phyloP scores from a whole-genome alignment of 2,113 vertebrate species.

The Thermophis baileyi region DNA sequence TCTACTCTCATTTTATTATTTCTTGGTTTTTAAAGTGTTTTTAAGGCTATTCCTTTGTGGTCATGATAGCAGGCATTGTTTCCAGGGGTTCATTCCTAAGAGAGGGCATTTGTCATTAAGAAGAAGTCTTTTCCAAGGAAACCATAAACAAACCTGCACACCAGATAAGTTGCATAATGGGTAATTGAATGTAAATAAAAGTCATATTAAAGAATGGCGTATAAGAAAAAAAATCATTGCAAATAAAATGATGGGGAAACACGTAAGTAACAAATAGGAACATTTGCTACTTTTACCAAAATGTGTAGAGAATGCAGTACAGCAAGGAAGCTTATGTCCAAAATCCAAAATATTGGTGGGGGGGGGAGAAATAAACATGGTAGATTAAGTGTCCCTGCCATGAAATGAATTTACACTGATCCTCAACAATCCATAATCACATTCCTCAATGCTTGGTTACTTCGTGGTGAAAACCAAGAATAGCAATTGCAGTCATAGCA shows the following conservation, averaged over 20 bases:
- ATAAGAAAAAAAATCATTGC: background rate
- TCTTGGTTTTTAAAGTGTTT: background rate
- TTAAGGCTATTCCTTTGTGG: background rate
- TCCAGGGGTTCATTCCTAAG: background rate
- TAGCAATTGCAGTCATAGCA: background rate
- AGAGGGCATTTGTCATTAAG: background rate
- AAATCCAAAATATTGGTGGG: background rate
- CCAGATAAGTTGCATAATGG: background rate
- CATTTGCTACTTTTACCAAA: background rate
- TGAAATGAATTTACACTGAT: background rate
- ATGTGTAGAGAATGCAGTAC: background rate
- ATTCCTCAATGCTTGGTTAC: background rate
- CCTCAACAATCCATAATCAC: background rate
- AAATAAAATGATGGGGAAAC: background rate
- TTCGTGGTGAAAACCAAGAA: background rate
- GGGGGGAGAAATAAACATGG: background rate
- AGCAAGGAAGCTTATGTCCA: background rate
- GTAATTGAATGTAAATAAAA: background rate
- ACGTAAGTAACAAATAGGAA: background rate
- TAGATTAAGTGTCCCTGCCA: background rate
- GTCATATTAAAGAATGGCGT: background rate
- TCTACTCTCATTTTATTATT: background rate
- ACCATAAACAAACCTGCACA: background rate
- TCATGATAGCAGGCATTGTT: background rate
- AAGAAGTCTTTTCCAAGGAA: background rate